Base-by-base conservation (phyloP, 2,113 vertebrate genomes). In the Eptatretus burgeri region DNA sequence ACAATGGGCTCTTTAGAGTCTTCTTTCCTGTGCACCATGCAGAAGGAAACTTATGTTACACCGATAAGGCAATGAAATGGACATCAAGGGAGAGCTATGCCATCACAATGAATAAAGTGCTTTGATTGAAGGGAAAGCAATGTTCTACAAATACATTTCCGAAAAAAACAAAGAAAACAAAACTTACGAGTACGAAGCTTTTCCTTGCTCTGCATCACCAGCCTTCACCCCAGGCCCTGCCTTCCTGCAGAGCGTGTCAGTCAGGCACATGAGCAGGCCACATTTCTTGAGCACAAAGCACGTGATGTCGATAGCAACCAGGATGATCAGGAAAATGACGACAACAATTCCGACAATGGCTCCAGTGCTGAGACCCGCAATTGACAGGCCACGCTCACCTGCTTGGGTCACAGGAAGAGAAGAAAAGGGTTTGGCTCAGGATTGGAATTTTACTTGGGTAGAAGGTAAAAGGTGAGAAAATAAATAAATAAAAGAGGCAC, bases 271-370 rank as follows among this genome's bases (percentile, higher is more conserved):
- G 64, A 98, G 78, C 69, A 98, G 78, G 67, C 91, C 91, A 1
- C 91, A 98, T 73, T 93, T 94, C 78, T 98, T 94, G 69, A 93
- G 75, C 76, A 96, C 93, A 78, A 82, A 98, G 75, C 91, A 98
- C 73, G 84, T 85, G 74, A 91, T 76, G 41, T 98, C 91, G 71
- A 96, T 80, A 1, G 77, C 81, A 73, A 98, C 80, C 71, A 96
- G 78, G 64, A 98, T 77, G 63, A 93, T 76, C 66, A 88, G 72
- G 11, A 94, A 95, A 52, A 77, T 77, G 51, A 94, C 77, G 2
- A 94, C 80, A 19, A 94, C 82, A 69, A 98, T 91, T 66, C 89
- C 89, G 60, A 85, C 80, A 56, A 89, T 83, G 74, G 83, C 77
- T 19, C 83, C 83, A 1, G 82, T 84, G 73, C 82, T 78, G 66